Conservation (phyloP, 2,797 vertebrate genomes). For the Morelia viridis region DNA sequence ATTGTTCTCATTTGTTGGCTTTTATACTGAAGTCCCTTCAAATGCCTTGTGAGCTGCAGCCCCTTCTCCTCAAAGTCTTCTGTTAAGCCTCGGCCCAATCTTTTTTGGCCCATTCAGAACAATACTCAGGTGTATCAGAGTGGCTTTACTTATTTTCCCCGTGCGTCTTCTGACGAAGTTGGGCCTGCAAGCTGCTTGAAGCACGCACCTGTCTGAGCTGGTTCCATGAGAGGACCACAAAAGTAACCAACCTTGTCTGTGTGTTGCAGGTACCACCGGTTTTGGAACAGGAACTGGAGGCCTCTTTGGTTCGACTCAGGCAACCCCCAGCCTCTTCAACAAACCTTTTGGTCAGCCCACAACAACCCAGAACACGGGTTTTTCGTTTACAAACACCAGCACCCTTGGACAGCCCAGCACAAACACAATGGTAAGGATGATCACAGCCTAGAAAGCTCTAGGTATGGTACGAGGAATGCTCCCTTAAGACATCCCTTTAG, state of each 20-base stretch:
- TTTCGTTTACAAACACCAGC: slow-evolving; percentile 87
- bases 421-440: slow-evolving; percentile 84
- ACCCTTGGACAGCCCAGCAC: slow-evolving; percentile 89
- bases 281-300: slow-evolving; percentile 82
- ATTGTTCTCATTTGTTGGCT: neutral
- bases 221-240: neutral
- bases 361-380: slow-evolving; percentile 85
- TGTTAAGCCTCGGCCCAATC: too few relatives aligned
- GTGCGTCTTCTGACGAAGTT: neutral
- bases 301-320: slow-evolving; percentile 80
- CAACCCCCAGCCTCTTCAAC: slow-evolving; percentile 81
- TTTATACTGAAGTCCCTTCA: neutral
- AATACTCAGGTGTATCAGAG: too few relatives aligned
- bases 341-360: slow-evolving; percentile 89
- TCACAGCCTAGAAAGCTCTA: too few relatives aligned
- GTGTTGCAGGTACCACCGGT: slow-evolving; percentile 72
- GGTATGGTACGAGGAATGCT: too few relatives aligned
- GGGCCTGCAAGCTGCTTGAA: neutral
- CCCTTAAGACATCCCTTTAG: neutral
- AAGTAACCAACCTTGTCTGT: neutral
- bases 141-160: neutral
- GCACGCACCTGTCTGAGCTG: neutral
- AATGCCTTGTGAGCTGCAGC: too few relatives aligned
- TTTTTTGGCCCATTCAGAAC: neutral
- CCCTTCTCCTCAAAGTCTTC: too few relatives aligned